Evolutionary conservation across 2,797 vertebrate genomes (phyloP), one percentile per base, ranked within the genome.

Genomic region (Tragopan temminckii): DNA sequence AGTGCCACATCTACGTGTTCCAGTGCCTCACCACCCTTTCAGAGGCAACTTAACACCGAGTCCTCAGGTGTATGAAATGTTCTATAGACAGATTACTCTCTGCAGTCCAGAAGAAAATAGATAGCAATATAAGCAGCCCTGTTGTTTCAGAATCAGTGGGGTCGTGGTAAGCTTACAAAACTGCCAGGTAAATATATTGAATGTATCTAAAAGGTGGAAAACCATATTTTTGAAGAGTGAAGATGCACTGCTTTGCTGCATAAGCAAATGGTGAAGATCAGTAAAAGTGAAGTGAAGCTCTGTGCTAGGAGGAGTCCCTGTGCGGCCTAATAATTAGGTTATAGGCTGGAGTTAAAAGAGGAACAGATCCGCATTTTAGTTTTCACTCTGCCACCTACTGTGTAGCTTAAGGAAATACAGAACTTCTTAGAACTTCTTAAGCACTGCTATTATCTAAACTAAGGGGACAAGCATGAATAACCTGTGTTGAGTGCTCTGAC

Each of bases 321-420:
- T 71, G 58, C 31, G 68, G 40, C 19, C 5, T 13, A 17, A 19
- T 15, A 15, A 35, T 70, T 23, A 19, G 19, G 24, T 67, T 67
- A 24, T 11, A 71, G 53, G 9, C 17, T 19, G 58, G 18, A 90
- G 33, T 55, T 67, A 53, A 67, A 75, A 43, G 69, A 64, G 29
- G 9, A 57, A 45, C 76, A 64, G 16, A 64, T 7, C 2, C 19
- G 11, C 35, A 83, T 92, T 91, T 75, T 31, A 10, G 38, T 81
- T 91, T 55, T 69, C 18, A 23, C 31, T 85, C 84, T 95, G 92
- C 89, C 93, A 69, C 35, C 88, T 91, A 36, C 58, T 62, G 71
- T 55, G 71, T 68, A 61, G 57, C 19, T 55, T 59, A 6, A 59
- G 69, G 85, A 75, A 94, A 55, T 48, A 42, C 77, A 88, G 40